These are phyloP conservation scores for Arrhopalites spinosus DNA, from an alignment of 2,888 invertebrate genomes.

Conservation along the genomic window DNA sequence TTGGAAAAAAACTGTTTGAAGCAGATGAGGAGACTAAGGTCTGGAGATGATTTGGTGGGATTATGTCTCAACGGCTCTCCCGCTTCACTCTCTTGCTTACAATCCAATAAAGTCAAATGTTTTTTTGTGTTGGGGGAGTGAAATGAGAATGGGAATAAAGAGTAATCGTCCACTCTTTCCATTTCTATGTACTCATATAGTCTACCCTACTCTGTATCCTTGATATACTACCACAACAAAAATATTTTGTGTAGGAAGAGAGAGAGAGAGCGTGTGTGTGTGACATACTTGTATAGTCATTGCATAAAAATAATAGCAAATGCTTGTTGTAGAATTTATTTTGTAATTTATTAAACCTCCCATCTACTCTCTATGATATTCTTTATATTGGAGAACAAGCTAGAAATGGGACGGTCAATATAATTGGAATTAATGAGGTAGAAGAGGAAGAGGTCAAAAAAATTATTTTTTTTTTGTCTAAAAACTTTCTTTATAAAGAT, in stretches of 20 bases:
- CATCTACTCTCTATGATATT: background rate
- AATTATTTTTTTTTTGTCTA: background rate
- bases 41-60: conserved; percentile 29
- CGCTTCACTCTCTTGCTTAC: conserved; percentile 1
- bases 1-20: conserved; percentile 13
- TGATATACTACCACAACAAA: background rate
- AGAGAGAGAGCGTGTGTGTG: too few relatives aligned
- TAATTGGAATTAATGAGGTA: conserved; percentile 16
- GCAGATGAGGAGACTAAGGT: conserved; percentile 11
- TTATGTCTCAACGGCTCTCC: conserved; percentile 24
- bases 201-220: too few relatives aligned
- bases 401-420: background rate
- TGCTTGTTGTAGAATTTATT: conserved; percentile 7
- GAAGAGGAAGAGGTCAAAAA: conserved; percentile 10
- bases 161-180: conserved; percentile 1
- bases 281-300: too few relatives aligned
- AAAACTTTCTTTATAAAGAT: too few relatives aligned
- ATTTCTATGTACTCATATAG: background rate
- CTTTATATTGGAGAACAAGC: background rate
- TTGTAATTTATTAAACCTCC: background rate
- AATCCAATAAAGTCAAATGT: conserved; percentile 26
- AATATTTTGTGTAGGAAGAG: background rate
- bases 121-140: conserved; percentile 16
- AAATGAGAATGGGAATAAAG: conserved; percentile 28
- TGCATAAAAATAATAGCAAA: conserved; percentile 4